These are phyloP conservation scores for Lethenteron reissneri DNA, from an alignment of 2,113 vertebrate genomes.

Conservation along the genomic window DNA sequence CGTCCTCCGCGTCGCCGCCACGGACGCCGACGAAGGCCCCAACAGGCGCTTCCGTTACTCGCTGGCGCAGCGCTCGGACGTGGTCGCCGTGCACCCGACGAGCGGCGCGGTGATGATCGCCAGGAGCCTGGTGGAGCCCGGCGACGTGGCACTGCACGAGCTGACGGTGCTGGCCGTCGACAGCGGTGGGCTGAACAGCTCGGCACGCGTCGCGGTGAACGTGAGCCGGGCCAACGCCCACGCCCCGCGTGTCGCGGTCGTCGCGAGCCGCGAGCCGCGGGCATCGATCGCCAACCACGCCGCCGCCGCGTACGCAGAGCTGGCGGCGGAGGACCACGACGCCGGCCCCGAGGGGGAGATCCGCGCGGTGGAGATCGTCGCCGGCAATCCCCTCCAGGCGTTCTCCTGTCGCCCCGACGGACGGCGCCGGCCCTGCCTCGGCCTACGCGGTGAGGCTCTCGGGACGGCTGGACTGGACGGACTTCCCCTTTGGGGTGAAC, in stretches of 20 bases:
- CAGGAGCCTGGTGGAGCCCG: slow-evolving; percentile 33
- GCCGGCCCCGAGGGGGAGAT: slow-evolving; percentile 67
- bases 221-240: no score
- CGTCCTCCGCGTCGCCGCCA: no score
- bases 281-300: slow-evolving; percentile 39
- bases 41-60: no score
- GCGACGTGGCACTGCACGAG: slow-evolving; percentile 45
- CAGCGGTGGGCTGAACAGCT: slow-evolving; percentile 80
- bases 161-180: slow-evolving; percentile 83
- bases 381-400: slow-evolving; percentile 60
- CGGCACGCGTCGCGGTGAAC: slow-evolving; percentile 55
- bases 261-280: no score
- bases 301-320: slow-evolving; percentile 33
- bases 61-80: no score
- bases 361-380: slow-evolving; percentile 48
- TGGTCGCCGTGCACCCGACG: no score
- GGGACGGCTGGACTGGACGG: slow-evolving; percentile 54
- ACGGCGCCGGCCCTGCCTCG: slow-evolving; percentile 57
- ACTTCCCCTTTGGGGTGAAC: slow-evolving; percentile 67
- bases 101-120: slow-evolving; percentile 39
- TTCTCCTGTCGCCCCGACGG: slow-evolving; percentile 49
- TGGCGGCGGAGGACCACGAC: slow-evolving; percentile 66
- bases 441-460: slow-evolving; percentile 74
- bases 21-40: no score
- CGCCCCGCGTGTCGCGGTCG: no score